Evolutionary conservation across 2,888 invertebrate species (phyloP).

Genomic region (Gibbula magus): DNA sequence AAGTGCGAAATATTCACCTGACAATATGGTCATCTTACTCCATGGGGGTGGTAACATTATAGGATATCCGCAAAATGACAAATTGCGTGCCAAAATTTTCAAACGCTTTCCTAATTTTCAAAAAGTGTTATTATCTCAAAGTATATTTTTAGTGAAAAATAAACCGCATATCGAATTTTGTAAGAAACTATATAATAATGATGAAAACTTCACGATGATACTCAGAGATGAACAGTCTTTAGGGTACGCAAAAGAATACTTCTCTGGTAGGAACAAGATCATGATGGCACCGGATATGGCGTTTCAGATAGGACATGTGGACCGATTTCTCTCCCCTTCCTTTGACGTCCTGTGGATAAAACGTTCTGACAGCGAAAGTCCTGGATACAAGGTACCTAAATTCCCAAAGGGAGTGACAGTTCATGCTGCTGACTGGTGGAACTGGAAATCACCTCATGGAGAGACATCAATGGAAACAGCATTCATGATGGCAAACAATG

Average conservation of each 20-base stretch:
- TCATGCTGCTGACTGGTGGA: no score
- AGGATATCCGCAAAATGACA: conserved; percentile 26
- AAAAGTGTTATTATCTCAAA: conserved; percentile 38
- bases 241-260: conserved; percentile 25
- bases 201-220: conserved; percentile 31
- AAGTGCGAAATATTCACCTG: background rate
- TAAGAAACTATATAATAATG: conserved; percentile 25
- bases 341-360: no score
- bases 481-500: no score
- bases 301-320: conserved; percentile 41
- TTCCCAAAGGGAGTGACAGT: no score
- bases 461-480: no score
- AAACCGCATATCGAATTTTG: background rate
- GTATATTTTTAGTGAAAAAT: conserved; percentile 22
- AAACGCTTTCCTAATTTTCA: conserved; percentile 21
- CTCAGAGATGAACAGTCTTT: conserved; percentile 32
- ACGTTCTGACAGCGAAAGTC: no score
- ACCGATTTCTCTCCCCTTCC: no score
- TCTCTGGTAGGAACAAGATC: conserved; percentile 26
- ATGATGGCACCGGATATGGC: conserved; percentile 45
- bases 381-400: no score
- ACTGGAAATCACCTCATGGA: no score
- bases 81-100: conserved; percentile 17
- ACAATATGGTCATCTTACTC: conserved; percentile 22
- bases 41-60: conserved; percentile 25